Conservation (phyloP, 2,113 vertebrate species). For the Apeltes quadracus region DNA sequence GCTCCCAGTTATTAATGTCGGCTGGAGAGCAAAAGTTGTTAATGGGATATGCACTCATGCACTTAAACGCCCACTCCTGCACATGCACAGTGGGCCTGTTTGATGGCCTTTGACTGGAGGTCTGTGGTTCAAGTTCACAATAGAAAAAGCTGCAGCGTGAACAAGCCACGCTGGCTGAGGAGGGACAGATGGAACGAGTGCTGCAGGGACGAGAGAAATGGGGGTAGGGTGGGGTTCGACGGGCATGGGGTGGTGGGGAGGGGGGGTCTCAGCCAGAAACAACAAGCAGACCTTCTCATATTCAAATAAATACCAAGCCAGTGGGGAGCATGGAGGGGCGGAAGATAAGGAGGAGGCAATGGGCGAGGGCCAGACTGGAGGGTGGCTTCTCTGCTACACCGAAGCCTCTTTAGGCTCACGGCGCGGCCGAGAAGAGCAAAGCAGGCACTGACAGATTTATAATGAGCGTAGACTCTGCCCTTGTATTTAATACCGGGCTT, state of each 20-base stretch:
- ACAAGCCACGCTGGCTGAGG: constrained; percentile 47
- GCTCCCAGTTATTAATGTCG: constrained; percentile 41
- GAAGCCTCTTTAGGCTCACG: constrained; percentile 60
- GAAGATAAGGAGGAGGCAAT: constrained; percentile 65
- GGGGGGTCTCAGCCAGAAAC: constrained; percentile 76
- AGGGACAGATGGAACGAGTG: constrained; percentile 47
- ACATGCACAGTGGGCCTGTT: constrained; percentile 29
- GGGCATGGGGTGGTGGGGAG: constrained; percentile 35
- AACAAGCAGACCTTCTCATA: constrained; percentile 80
- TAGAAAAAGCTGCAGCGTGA: constrained; percentile 51
- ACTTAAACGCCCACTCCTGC: constrained; percentile 38
- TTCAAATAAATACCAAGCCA: constrained; percentile 79
- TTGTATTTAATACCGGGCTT: constrained; percentile 70
- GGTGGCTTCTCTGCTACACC: constrained; percentile 63
- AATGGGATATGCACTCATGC: constrained; percentile 34
- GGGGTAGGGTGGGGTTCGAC: constrained; percentile 21
- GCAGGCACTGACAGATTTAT: constrained; percentile 78
- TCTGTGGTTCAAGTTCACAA: constrained; percentile 68
- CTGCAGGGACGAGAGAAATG: constrained; percentile 39
- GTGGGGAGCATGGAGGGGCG: constrained; percentile 54
- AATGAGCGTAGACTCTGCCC: constrained; percentile 58
- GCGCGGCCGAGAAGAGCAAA: constrained; percentile 57
- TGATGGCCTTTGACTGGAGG: constrained; percentile 35
- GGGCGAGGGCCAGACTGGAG: constrained; percentile 37
- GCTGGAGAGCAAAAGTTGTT: constrained; percentile 31